Percentiles rank a stretch among this genome's conserved stretches.
Conservation (phyloP, 2,113 vertebrate species). For the Carassius auratus region DNA sequence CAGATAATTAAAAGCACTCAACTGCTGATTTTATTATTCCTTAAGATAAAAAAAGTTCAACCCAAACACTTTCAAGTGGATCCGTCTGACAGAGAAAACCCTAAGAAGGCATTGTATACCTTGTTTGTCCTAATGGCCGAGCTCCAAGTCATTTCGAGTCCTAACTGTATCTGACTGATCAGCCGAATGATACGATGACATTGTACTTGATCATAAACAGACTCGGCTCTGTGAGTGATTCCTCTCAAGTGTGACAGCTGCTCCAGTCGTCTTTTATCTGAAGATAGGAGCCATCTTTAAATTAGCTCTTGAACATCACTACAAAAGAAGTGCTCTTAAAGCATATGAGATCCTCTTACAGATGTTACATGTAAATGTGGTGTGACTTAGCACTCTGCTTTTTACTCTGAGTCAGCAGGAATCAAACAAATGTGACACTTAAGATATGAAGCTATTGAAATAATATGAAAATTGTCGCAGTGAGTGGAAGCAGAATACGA, state of each 20-base stretch:
- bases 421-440: constrained; percentile 5
- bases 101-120: neutral
- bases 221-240: constrained; percentile 41
- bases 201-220: constrained; percentile 51
- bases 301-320: constrained; percentile 62
- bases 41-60: constrained; percentile 40
- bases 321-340: constrained; percentile 61
- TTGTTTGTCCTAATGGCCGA: constrained; percentile 30
- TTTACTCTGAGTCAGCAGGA: constrained; percentile 11
- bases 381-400: constrained; percentile 48
- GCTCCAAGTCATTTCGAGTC: constrained; percentile 12
- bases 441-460: constrained; percentile 14
- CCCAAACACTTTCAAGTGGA: constrained; percentile 18
- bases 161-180: constrained; percentile 48
- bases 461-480: constrained; percentile 32
- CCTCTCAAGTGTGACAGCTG: constrained; percentile 53
- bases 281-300: constrained; percentile 62
- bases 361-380: constrained; percentile 53
- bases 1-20: constrained; percentile 39
- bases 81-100: neutral
- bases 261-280: constrained; percentile 58
- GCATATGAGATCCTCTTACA: constrained; percentile 58
- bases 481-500: constrained; percentile 10
- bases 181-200: constrained; percentile 40
- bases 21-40: constrained; percentile 40